Evolutionary conservation across 2,888 invertebrate genomes (phyloP).

Genomic region (Lapara coniferarum): DNA sequence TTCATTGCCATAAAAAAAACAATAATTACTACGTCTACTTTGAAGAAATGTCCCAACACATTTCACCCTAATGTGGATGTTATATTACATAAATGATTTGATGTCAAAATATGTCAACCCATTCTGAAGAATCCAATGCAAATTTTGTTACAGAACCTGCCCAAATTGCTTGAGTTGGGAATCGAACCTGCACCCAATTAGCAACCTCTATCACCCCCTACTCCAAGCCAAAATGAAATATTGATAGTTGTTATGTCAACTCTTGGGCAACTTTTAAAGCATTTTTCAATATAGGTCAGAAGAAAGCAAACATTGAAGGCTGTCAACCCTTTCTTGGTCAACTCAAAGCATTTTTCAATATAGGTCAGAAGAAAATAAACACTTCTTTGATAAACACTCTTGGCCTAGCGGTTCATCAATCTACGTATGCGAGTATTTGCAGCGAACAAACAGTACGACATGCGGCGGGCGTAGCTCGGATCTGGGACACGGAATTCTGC

Average conservation of each 20-base stretch:
- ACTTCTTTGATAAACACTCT: constrained; percentile 1
- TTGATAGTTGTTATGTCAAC: neutral
- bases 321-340: neutral
- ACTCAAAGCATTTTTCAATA: constrained; percentile 5
- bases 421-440: constrained; percentile 28
- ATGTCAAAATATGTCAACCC: too few species aligned
- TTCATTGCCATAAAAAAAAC: too few species aligned
- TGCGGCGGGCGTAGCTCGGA: constrained; percentile 27
- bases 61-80: too few species aligned
- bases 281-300: constrained; percentile 10
- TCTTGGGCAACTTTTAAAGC: neutral
- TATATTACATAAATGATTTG: too few species aligned
- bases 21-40: too few species aligned
- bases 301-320: neutral
- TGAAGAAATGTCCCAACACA: too few species aligned
- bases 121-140: too few species aligned
- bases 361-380: constrained; percentile 20
- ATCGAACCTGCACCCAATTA: too few species aligned
- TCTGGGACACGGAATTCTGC: constrained; percentile 28
- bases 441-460: constrained; percentile 29
- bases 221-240: neutral
- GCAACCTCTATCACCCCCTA: too few species aligned
- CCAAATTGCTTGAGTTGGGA: too few species aligned
- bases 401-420: constrained; percentile 26
- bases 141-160: too few species aligned